A percentile compares a stretch with the other conserved stretches of the same genome.
Conservation (phyloP, 2,888 invertebrate species). For the Ectemnius lituratus region DNA sequence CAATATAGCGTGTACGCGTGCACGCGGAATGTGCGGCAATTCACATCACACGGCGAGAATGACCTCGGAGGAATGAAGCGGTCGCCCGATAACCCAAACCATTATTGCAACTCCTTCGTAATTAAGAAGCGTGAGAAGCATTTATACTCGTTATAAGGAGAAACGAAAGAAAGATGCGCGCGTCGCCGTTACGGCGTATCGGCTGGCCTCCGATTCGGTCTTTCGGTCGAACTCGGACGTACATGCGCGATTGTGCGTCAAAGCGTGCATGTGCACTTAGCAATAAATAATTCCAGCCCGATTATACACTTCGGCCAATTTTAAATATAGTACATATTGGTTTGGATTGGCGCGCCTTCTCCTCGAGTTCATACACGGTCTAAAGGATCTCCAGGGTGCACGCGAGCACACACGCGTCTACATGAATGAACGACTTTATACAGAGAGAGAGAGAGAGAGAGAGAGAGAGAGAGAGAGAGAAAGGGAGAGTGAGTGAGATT, state of each 20-base stretch:
- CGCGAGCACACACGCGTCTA: conserved; percentile 36
- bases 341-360: not conserved
- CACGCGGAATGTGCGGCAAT: conserved; percentile 3
- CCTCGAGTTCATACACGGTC: too few relatives aligned
- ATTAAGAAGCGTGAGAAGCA: conserved; percentile 5
- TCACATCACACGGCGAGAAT: not conserved
- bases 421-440: conserved; percentile 64
- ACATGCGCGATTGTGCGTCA: not conserved
- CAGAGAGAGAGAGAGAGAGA: conserved; percentile 55
- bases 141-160: not conserved
- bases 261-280: not conserved
- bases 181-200: not conserved
- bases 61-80: conserved; percentile 13
- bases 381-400: not conserved
- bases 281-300: not conserved
- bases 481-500: conserved; percentile 46
- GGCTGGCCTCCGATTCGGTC: not conserved
- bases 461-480: conserved; percentile 49
- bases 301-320: too few relatives aligned
- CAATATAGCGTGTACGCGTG: conserved; percentile 29
- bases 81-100: not conserved
- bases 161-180: not conserved
- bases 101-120: not conserved
- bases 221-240: not conserved
- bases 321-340: not conserved